Evolutionary conservation across 2,797 vertebrate species (phyloP), one percentile per base, ranked within the genome.

Genomic region (Tauraco hartlaubi): DNA sequence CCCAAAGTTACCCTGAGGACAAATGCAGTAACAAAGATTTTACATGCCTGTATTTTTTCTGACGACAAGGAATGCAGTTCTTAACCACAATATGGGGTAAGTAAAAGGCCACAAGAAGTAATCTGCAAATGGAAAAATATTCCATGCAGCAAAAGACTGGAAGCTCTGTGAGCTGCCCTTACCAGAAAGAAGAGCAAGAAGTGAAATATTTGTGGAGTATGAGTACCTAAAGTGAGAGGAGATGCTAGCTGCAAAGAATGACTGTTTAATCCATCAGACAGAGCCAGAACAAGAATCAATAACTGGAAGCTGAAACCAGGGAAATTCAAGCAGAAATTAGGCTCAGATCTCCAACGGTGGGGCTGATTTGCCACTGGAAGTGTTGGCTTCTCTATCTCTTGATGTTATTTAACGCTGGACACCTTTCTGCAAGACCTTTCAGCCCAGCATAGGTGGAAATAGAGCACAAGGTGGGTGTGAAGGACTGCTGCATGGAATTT

Each of bases 311-410:
- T 80, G 86, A 96, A 97, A 89, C 77, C 17, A 85, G 59, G 87
- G 74, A 95, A 96, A 91, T 68, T 76, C 77, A 92, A 93, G 88
- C 37, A 90, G 80, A 93, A 95, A 44, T 91, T 72, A 78, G 73
- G 43, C 39, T 93, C 51, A 52, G 43, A 63, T 93, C 41, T 93
- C 88, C 75, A 73, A 3, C 67, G 59, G 69, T 69, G 83, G 71
- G 58, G 71, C 55, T 84, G 88, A 88, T 95, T 94, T 93, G 71
- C 87, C 37, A 59, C 67, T 84, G 63, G 35, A 94, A 86, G 63
- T 82, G 85, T 71, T 88, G 35, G 48, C 52, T 87, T 92, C 63
- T 89, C 59, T 69, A 26, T 83, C 61, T 85, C 68, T 61, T 72
- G 17, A 64, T 64, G 48, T 89, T 91, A 68, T 41, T 51, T 79